Base-by-base conservation (phyloP, 2,797 vertebrate species). In the Typhlichthys eigenmanni region DNA sequence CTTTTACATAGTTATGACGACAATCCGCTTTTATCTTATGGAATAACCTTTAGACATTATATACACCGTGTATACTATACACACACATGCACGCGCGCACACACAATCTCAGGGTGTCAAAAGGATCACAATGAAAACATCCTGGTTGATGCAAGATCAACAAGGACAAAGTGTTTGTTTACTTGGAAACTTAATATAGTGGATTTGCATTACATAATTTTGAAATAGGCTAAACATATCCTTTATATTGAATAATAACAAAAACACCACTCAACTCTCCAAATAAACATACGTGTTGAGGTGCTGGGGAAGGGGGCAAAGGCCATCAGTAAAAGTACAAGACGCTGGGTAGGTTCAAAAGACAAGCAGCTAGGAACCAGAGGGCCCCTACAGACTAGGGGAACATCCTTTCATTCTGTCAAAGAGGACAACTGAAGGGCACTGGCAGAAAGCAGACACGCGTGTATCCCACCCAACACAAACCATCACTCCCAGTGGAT, bases 401-500 rank as follows among this genome's bases (percentile, higher is more conserved):
- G 71, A 59, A 47, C 34, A 68, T 57, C 72, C 75, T 70, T 75
- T 46, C 75, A 69, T 80, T 64, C 60, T 75, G 51, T 61, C 62
- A 64, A 69, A 62, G 60, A 63, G 68, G 63, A 73, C 5, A 82
- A 87, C 69, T 80, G 47, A 89, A 87, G 73, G 69, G 68, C 43
- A 88, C 68, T 80, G 81, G 82, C 72, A 77, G 70, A 85, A 83
- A 75, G 80, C 81, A 91, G 71, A 87, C 62, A 85, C 87, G 87
- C 85, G 75, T 80, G 79, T 87, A 87, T 68, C 73, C 82, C 80
- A 87, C 68, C 24, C 24, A 75, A 66, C 64, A 72, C 71, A 82
- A 78, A 85, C 82, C 74, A 76, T 73, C 78, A 82, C 63, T 77
- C 69, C 83, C 53, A 72, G 89, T 92, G 90, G 93, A 91, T 89